phyloP scores from a whole-genome alignment of 2,113 vertebrate species.

The Sphyrna mokarran region DNA sequence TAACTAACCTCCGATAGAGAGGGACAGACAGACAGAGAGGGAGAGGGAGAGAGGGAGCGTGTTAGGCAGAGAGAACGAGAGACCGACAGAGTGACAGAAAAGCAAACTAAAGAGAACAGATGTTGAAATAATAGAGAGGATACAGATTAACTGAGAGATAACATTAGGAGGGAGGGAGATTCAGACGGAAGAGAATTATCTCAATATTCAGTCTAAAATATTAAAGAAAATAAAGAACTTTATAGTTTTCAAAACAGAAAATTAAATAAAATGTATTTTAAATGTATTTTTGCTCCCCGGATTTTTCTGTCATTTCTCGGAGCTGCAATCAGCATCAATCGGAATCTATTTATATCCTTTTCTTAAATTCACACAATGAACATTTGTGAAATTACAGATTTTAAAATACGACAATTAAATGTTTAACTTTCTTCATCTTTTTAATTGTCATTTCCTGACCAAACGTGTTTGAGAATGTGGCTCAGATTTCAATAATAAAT shows the following conservation, averaged over 20 bases:
- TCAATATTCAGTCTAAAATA: background rate
- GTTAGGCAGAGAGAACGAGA: background rate
- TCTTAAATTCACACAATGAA: background rate
- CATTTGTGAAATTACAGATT: background rate
- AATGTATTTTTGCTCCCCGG: background rate
- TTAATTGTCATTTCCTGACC: background rate
- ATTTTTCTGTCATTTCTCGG: background rate
- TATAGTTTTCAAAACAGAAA: background rate
- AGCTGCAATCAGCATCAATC: background rate
- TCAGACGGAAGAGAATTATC: background rate
- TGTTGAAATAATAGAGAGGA: background rate
- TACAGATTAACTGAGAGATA: background rate
- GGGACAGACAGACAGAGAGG: background rate
- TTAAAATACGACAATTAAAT: background rate
- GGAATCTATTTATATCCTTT: background rate
- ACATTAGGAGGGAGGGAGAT: background rate
- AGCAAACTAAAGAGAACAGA: background rate
- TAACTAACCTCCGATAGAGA: background rate
- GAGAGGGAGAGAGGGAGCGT: background rate
- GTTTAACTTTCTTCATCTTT: background rate
- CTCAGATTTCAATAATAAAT: too few relatives aligned
- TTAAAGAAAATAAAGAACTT: background rate
- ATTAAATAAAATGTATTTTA: background rate
- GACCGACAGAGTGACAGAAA: background rate
- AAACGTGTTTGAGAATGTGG: background rate